Conservation (phyloP, 2,113 vertebrate species). For the Pygathrix nemaeus region DNA sequence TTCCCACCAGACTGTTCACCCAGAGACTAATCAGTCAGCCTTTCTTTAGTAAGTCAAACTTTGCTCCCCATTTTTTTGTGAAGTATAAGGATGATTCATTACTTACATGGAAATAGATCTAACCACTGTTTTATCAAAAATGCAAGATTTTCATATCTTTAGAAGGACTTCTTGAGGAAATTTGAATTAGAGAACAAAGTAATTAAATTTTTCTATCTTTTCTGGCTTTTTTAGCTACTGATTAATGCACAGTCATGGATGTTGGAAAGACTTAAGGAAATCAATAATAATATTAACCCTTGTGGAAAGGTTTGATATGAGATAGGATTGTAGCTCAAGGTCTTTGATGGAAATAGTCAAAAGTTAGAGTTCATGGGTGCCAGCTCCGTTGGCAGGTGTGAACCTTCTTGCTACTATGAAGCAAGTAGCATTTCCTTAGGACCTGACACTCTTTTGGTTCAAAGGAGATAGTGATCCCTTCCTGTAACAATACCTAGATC, state of each 20-base stretch:
- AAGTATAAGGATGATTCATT: constrained; percentile 69
- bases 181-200: constrained; percentile 71
- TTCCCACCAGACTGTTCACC: background rate
- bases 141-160: constrained; percentile 57
- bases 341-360: constrained; percentile 21
- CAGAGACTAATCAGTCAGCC: background rate
- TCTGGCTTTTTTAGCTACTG: constrained; percentile 78
- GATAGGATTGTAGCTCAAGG: background rate
- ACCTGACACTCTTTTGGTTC: background rate
- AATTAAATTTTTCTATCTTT: constrained; percentile 81
- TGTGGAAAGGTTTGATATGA: constrained; percentile 52
- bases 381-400: background rate
- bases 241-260: constrained; percentile 76
- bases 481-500: background rate
- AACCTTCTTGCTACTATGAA: background rate
- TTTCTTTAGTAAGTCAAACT: constrained; percentile 1
- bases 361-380: constrained; percentile 16
- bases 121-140: constrained; percentile 56
- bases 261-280: constrained; percentile 73
- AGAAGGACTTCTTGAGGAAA: constrained; percentile 68
- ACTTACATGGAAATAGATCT: constrained; percentile 71
- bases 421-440: background rate
- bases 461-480: background rate
- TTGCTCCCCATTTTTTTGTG: constrained; percentile 55
- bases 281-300: constrained; percentile 79